Evolutionary conservation across 2,797 vertebrate species (phyloP).

Genomic region (Tinamus major): DNA sequence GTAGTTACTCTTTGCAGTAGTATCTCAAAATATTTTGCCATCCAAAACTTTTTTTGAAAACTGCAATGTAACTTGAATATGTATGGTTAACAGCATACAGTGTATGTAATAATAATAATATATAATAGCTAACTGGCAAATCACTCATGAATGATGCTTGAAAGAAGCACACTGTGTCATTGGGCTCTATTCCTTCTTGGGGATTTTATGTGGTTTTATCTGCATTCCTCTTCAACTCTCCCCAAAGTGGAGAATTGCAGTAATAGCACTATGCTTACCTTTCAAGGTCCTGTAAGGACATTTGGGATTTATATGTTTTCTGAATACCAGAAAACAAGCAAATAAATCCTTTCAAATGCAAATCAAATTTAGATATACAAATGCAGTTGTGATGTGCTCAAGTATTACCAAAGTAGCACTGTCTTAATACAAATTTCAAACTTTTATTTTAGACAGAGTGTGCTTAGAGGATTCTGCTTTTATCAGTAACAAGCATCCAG

Average conservation of each 20-base stretch:
- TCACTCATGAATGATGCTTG: not conserved
- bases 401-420: not conserved
- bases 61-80: not conserved
- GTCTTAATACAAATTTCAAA: not conserved
- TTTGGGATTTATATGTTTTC: not conserved
- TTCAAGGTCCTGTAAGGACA: not conserved
- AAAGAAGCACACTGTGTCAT: rapidly evolving
- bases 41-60: not conserved
- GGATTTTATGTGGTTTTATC: not conserved
- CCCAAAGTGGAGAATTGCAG: not conserved
- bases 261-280: not conserved
- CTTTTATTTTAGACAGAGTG: not conserved
- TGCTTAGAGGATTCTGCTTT: not conserved
- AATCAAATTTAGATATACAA: not conserved
- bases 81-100: no score
- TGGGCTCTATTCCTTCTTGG: not conserved
- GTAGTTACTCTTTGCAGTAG: not conserved
- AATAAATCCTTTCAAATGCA: not conserved
- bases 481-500: not conserved
- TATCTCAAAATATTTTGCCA: not conserved
- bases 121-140: not conserved
- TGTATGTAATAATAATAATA: no score
- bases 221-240: not conserved
- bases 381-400: not conserved
- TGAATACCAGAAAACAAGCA: not conserved